Conservation (phyloP, 2,113 vertebrate genomes). For the Amblyopsis rosae region DNA sequence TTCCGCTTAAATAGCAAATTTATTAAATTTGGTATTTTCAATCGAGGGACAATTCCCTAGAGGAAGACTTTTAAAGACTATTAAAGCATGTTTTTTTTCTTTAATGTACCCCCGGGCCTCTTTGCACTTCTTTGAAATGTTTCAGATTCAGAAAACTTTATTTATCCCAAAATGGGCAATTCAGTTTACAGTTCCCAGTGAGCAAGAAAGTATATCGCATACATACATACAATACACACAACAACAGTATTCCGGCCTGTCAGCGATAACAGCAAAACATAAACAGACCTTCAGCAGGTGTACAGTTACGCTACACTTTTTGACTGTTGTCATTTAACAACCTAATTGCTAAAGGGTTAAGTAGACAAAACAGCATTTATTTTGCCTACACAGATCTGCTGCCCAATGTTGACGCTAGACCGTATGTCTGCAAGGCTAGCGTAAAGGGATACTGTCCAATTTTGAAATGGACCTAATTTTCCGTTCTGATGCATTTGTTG, state of each 20-base stretch:
- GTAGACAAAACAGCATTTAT: slow-evolving; percentile 71
- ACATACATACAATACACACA: too few species aligned
- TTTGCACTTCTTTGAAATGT: slow-evolving; percentile 73
- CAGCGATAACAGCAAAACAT: too few species aligned
- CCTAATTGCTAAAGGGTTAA: slow-evolving; percentile 15
- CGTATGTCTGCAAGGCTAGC: slow-evolving; percentile 36
- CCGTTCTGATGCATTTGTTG: too few species aligned
- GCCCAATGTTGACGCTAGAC: slow-evolving; percentile 65
- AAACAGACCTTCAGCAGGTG: too few species aligned
- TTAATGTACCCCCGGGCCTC: slow-evolving; percentile 72
- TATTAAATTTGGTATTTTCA: slow-evolving; percentile 81
- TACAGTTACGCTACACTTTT: too few species aligned
- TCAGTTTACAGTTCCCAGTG: too few species aligned
- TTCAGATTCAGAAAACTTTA: slow-evolving; percentile 5
- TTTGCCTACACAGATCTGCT: slow-evolving; percentile 66
- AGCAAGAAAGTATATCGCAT: too few species aligned
- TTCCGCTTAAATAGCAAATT: slow-evolving; percentile 77
- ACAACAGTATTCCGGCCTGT: too few species aligned
- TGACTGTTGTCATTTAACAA: too few species aligned
- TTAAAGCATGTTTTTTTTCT: slow-evolving; percentile 73
- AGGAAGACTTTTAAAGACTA: slow-evolving; percentile 70
- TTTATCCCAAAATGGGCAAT: too few species aligned
- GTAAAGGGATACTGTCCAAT: slow-evolving; percentile 11
- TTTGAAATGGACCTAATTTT: too few species aligned
- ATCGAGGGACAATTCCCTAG: slow-evolving; percentile 61